These are phyloP conservation scores for Callitettix versicolor DNA, from an alignment of 1,140 invertebrate species.

Conservation along the genomic window DNA sequence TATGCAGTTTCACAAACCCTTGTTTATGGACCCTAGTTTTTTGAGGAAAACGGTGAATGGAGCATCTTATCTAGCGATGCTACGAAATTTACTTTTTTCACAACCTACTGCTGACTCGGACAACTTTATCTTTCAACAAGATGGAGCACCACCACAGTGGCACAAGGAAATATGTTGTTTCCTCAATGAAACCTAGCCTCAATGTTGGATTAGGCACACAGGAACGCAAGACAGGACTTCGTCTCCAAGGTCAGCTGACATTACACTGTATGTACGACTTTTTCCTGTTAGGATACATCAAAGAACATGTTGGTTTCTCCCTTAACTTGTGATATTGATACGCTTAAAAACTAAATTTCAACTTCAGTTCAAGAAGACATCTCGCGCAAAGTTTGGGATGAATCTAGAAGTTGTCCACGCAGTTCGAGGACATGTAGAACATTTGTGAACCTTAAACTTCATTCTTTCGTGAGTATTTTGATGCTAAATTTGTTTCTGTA, in stretches of 20 bases:
- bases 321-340: not conserved
- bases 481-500: not conserved
- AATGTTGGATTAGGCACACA: not conserved
- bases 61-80: slow-evolving; percentile 16
- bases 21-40: too few species aligned
- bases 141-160: not conserved
- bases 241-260: not conserved
- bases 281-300: slow-evolving; percentile 3
- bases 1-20: too few species aligned
- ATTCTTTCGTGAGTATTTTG: not conserved
- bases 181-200: not conserved
- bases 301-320: not conserved
- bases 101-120: not conserved
- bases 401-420: not conserved
- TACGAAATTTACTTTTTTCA: slow-evolving; percentile 1
- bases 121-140: not conserved
- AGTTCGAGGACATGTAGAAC: not conserved
- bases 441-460: slow-evolving; percentile 5
- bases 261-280: not conserved
- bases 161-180: not conserved
- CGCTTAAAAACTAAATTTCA: not conserved
- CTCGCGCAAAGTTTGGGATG: not conserved
- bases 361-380: too few species aligned
- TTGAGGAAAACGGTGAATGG: too few species aligned
- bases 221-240: not conserved